Conservation (phyloP, 1,140 invertebrate species). For the Danaus melanippus region DNA sequence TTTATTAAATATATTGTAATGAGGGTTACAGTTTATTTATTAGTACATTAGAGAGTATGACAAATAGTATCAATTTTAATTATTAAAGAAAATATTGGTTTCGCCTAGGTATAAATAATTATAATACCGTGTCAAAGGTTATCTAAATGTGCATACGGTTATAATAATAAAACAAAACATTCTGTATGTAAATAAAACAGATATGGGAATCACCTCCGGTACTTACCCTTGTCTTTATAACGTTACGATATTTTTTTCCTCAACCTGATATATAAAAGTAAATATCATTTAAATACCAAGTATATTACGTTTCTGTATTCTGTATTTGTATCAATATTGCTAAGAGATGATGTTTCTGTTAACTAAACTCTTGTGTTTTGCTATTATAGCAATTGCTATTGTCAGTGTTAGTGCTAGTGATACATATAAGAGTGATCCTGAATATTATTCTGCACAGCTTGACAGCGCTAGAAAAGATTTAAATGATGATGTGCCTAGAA, state of each 20-base stretch:
- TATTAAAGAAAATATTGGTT: too few relatives aligned
- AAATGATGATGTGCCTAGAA: neutral
- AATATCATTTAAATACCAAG: neutral
- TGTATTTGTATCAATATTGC: constrained; percentile 1
- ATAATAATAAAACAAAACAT: too few relatives aligned
- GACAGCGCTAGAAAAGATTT: too few relatives aligned
- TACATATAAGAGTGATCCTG: neutral
- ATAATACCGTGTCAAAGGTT: too few relatives aligned
- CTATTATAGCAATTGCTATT: neutral
- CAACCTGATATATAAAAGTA: constrained; percentile 4
- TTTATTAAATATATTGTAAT: too few relatives aligned
- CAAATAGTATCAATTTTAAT: too few relatives aligned
- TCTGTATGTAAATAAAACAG: constrained; percentile 6
- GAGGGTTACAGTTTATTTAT: too few relatives aligned
- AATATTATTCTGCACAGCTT: too few relatives aligned
- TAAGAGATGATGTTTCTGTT: neutral
- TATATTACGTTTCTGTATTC: constrained; percentile 1
- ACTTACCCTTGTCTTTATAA: constrained; percentile 14
- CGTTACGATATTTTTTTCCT: neutral
- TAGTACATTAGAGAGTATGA: too few relatives aligned
- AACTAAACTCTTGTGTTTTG: neutral
- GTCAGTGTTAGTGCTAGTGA: too few relatives aligned
- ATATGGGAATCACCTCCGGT: constrained; percentile 12
- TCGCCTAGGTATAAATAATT: too few relatives aligned
- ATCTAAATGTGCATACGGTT: too few relatives aligned